Conservation (phyloP, 53 echinoderm and acorn worm species). For the Temnopleurus reevesii region DNA sequence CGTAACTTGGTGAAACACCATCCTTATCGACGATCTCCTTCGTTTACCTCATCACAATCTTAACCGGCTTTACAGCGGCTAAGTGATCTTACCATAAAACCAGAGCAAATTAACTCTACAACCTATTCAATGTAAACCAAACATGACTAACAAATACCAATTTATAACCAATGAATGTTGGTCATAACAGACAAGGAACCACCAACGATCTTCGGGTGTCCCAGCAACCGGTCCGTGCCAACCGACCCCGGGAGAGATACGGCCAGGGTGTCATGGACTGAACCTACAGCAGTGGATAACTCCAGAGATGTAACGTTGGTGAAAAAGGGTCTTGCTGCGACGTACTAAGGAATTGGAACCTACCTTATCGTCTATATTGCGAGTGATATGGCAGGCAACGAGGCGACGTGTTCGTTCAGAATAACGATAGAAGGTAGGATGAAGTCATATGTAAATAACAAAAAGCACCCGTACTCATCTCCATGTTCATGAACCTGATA, state of each 20-base stretch:
- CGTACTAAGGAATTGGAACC: conserved; percentile 50
- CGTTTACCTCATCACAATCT: too few species aligned
- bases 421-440: conserved; percentile 61
- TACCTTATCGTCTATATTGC: conserved; percentile 56
- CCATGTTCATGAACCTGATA: too few species aligned
- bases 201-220: conserved; percentile 60
- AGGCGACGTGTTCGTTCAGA: conserved; percentile 55
- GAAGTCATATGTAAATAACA: too few species aligned
- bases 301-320: conserved; percentile 46
- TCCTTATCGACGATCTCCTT: too few species aligned
- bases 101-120: too few species aligned
- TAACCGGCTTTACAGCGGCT: too few species aligned
- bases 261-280: conserved; percentile 58
- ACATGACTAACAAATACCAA: too few species aligned
- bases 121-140: too few species aligned
- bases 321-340: conserved; percentile 33
- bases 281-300: conserved; percentile 66
- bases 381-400: conserved; percentile 50
- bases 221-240: conserved; percentile 37
- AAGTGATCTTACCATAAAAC: too few species aligned
- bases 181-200: conserved; percentile 63
- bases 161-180: too few species aligned
- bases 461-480: too few species aligned
- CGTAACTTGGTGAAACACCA: too few species aligned
- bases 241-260: conserved; percentile 35